Evolutionary conservation across 1,140 invertebrate genomes (phyloP), one percentile per base, ranked within the genome.

Genomic region (Chlorops oryzae): DNA sequence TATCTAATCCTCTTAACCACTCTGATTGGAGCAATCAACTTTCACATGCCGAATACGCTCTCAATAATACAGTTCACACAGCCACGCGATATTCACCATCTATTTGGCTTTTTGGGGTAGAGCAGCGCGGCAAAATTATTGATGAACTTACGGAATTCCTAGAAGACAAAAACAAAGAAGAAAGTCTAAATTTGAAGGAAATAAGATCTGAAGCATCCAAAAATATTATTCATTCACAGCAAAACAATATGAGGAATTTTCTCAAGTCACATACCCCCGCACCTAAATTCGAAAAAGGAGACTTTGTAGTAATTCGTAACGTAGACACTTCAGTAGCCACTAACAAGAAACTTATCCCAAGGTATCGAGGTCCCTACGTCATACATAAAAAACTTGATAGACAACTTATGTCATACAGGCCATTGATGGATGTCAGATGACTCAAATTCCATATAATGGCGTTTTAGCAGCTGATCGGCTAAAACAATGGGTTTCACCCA

Each of bases 1-100:
- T n/a, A n/a, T n/a, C n/a, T 21, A 18, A 49, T 10, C 37, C n/a
- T n/a, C n/a, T n/a, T n/a, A n/a, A n/a, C n/a, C n/a, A n/a, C n/a
- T n/a, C n/a, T n/a, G n/a, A 48, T 22, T 48, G 46, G 46, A 38
- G 39, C 2, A 37, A 40, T 17, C 28, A 39, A 39, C 37, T 48
- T n/a, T 24, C 20, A 15, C n/a, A 48, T 17, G 23, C 40, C 15
- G 46, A 48, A 24, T 48, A 20, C 23, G 46, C 46, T 39, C 24
- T 48, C 13, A 48, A 48, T 37, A 48, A 48, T 22, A 32, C 46
- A 13, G 22, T 24, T 7, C 20, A 48, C 27, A 21, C 35, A 3
- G 24, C 46, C 9, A 39, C 25, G 9, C n/a, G 46, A 39, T n/a
- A 39, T 23, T 24, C 46, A 10, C 46, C 46, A 23, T 27, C 35